A percentile compares a stretch with the other conserved stretches of the same genome.
Conservation (phyloP, 2,888 invertebrate genomes). For the Drosophila monieri region DNA sequence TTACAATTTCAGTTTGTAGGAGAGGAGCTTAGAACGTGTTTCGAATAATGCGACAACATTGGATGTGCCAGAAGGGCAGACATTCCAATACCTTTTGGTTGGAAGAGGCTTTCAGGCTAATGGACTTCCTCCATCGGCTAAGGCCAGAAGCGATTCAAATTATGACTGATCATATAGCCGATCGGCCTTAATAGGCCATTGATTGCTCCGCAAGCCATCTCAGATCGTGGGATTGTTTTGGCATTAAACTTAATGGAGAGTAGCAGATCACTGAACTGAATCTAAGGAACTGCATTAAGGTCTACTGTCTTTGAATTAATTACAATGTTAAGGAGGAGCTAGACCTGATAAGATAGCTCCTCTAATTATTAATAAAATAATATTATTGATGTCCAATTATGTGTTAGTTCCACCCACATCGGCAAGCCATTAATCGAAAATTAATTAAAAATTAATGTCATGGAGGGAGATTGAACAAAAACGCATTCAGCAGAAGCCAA, state of each 20-base stretch:
- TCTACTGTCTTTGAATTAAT: slow-evolving; percentile 12
- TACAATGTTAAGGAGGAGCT: slow-evolving; percentile 12
- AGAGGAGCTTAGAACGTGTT: slow-evolving; percentile 70
- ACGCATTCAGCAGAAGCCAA: slow-evolving; percentile 47
- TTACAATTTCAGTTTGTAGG: slow-evolving; percentile 66
- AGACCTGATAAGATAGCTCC: slow-evolving; percentile 23
- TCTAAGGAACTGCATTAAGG: slow-evolving; percentile 12
- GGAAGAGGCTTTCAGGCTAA: slow-evolving; percentile 23
- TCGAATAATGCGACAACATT: slow-evolving; percentile 59
- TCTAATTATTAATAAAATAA: too few relatives aligned
- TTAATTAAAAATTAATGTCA: slow-evolving; percentile 37
- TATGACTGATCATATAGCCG: slow-evolving; percentile 33
- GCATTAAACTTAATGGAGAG: slow-evolving; percentile 46
- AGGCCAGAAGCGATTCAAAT: slow-evolving; percentile 52
- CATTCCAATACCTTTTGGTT: slow-evolving; percentile 26
- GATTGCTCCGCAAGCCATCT: slow-evolving; percentile 18
- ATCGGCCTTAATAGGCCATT: slow-evolving; percentile 27
- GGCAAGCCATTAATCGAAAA: slow-evolving; percentile 29
- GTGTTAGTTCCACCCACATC: slow-evolving; percentile 38
- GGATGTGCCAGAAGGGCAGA: slow-evolving; percentile 57
- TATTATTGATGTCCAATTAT: not conserved
- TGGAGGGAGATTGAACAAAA: slow-evolving; percentile 37
- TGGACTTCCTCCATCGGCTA: slow-evolving; percentile 29
- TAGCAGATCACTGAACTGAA: slow-evolving; percentile 19
- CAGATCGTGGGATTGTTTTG: slow-evolving; percentile 38